Percentiles rank a stretch among this genome's conserved stretches.
Evolutionary conservation across 1,140 invertebrate species (phyloP).

Genomic region (Pseudomyrmex concolor): DNA sequence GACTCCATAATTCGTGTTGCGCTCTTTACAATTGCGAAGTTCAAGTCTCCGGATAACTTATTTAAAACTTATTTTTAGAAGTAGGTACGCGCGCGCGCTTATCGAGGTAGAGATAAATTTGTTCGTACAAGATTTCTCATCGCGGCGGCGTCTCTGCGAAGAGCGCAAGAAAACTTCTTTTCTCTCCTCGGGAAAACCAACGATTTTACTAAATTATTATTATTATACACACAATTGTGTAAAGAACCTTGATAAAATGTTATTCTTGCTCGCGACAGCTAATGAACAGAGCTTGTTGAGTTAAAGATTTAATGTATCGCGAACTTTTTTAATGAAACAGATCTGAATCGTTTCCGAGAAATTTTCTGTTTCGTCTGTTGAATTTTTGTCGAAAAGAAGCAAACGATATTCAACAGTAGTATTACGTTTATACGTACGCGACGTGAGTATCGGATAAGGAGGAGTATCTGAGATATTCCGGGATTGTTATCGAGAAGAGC

Average conservation of each 20-base stretch:
- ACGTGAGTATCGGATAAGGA: conserved; percentile 15
- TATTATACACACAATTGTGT: too few species aligned
- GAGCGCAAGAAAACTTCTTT: neutral
- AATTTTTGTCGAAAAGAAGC: neutral
- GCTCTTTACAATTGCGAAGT: conserved; percentile 44
- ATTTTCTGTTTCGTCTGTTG: too few species aligned
- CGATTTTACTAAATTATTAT: conserved; percentile 4
- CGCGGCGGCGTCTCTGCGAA: neutral
- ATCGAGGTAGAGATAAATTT: conserved; percentile 10
- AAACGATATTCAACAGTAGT: too few species aligned
- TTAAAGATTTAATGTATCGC: too few species aligned
- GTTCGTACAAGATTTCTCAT: conserved; percentile 25
- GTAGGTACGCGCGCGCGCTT: neutral
- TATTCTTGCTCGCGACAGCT: neutral
- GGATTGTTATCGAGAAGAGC: conserved; percentile 21
- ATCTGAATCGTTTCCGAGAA: too few species aligned
- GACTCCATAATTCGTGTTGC: conserved; percentile 39
- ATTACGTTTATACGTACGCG: too few species aligned
- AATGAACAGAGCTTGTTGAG: too few species aligned
- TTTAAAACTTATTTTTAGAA: conserved; percentile 53
- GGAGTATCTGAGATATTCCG: neutral
- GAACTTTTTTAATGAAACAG: too few species aligned
- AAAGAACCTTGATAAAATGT: neutral
- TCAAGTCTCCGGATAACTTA: conserved; percentile 38
- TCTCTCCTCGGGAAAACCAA: neutral